Percentiles rank a stretch among this genome's conserved stretches.
Conservation (phyloP, 1,140 invertebrate genomes). For the Elysia chlorotica region DNA sequence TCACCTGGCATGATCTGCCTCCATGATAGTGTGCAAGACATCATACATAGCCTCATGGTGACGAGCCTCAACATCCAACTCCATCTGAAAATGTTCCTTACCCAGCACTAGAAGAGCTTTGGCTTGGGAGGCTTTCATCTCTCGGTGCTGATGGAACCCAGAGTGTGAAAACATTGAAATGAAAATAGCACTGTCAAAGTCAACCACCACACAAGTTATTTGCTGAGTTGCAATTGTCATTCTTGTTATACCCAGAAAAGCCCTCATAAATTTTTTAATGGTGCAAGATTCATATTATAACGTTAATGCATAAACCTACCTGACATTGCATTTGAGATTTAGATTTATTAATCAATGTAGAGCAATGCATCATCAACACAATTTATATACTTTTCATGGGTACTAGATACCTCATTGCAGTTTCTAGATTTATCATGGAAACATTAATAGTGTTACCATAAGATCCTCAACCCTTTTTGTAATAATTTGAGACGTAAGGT, state of each 20-base stretch:
- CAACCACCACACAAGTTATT: not conserved
- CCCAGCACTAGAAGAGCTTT: constrained; percentile 71
- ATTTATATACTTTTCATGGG: no score
- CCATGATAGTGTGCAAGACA: constrained; percentile 79
- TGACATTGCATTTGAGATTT: no score
- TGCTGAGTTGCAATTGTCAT: not conserved
- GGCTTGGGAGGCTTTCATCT: constrained; percentile 69
- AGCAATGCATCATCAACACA: no score
- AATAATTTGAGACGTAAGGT: not conserved
- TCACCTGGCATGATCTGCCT: constrained; percentile 75
- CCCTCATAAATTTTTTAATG: not conserved
- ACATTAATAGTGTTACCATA: no score
- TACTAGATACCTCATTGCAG: no score
- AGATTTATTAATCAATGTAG: no score
- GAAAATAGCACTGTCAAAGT: not conserved
- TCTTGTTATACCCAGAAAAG: not conserved
- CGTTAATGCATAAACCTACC: no score
- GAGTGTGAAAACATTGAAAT: not conserved
- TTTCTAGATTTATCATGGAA: no score
- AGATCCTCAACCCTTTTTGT: not conserved
- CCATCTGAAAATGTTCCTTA: constrained; percentile 75
- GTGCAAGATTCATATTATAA: not conserved
- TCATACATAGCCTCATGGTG: constrained; percentile 76
- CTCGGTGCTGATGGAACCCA: constrained; percentile 49
- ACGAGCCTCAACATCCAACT: constrained; percentile 80